These are phyloP conservation scores for Mystacornis crossleyi DNA, from an alignment of 2,113 vertebrate species.

Conservation along the genomic window DNA sequence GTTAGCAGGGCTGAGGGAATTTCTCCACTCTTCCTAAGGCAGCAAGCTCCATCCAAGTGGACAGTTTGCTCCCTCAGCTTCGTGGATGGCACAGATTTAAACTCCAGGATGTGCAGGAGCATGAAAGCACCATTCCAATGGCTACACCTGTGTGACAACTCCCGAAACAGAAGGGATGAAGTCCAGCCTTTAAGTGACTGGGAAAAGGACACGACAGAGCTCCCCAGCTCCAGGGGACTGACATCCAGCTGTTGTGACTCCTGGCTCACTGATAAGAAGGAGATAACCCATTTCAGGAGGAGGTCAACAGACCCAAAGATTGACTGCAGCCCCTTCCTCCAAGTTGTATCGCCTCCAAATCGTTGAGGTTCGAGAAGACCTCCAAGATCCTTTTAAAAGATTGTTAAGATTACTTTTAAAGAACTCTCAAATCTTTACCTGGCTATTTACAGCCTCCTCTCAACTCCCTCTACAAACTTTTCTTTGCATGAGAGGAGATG, in stretches of 20 bases:
- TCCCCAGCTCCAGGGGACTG: background rate
- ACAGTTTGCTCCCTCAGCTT: background rate
- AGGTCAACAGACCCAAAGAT: background rate
- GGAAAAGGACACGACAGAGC: background rate
- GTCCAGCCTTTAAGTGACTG: background rate
- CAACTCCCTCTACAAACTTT: background rate
- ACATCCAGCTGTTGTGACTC: background rate
- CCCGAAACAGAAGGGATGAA: background rate
- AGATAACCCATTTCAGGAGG: background rate
- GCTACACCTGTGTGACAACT: background rate
- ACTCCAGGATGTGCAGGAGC: background rate
- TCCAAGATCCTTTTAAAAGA: background rate
- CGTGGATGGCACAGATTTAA: background rate
- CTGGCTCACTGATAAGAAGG: background rate
- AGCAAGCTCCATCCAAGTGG: background rate
- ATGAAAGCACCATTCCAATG: background rate
- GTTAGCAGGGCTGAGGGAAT: background rate
- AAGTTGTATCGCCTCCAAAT: background rate
- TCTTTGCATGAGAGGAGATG: background rate
- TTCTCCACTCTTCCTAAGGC: background rate
- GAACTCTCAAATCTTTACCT: background rate
- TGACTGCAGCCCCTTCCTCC: background rate
- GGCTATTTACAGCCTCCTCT: background rate
- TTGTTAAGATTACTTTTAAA: background rate
- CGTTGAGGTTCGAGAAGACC: rapidly evolving